Conservation (phyloP, 2,113 vertebrate genomes). For the Cyphomyrus discorhynchus region DNA sequence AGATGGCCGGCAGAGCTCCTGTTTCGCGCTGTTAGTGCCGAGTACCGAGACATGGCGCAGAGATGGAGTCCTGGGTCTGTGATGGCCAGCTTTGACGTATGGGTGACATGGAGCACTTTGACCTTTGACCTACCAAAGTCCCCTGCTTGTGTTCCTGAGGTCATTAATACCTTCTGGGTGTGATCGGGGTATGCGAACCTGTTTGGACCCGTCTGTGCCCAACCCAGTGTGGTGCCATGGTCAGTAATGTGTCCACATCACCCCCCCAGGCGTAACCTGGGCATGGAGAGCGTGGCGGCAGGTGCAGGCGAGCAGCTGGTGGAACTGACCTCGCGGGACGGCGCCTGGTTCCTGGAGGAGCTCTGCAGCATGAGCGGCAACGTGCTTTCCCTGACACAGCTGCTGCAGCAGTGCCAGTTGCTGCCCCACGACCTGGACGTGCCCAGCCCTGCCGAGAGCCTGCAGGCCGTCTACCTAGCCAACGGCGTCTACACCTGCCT, state of each 20-base stretch:
- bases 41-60: background rate
- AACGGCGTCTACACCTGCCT: slow-evolving; percentile 91
- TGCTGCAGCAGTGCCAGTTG: slow-evolving; percentile 85
- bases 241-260: background rate
- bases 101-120: background rate
- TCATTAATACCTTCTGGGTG: background rate
- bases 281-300: slow-evolving; percentile 92
- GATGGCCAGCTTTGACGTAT: background rate
- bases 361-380: slow-evolving; percentile 96
- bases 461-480: slow-evolving; percentile 81
- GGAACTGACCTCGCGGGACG: slow-evolving; percentile 87
- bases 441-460: slow-evolving; percentile 74
- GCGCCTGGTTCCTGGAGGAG: slow-evolving; percentile 96
- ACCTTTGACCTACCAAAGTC: background rate
- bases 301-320: slow-evolving; percentile 91
- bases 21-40: background rate
- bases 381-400: slow-evolving; percentile 76
- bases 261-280: slow-evolving; percentile 74
- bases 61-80: background rate
- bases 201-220: background rate
- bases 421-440: slow-evolving; percentile 85
- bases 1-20: background rate
- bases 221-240: background rate
- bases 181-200: background rate
- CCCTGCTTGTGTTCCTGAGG: background rate